Evolutionary conservation across 1,140 invertebrate genomes (phyloP).

Genomic region (Homarus americanus): DNA sequence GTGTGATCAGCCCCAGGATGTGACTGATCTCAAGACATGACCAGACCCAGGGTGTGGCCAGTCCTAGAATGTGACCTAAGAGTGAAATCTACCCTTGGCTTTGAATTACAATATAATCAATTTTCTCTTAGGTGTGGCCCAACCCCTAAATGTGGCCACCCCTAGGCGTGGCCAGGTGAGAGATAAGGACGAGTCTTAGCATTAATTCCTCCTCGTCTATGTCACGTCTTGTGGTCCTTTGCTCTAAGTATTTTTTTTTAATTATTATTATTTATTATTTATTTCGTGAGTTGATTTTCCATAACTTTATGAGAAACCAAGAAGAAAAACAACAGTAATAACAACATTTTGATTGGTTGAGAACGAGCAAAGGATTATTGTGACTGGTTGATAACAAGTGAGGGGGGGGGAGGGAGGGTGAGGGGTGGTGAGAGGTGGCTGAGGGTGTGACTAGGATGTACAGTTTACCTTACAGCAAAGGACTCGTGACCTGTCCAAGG

Average conservation of each 20-base stretch:
- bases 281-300: neutral
- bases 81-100: no score
- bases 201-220: neutral
- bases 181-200: neutral
- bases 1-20: neutral
- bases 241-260: neutral
- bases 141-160: neutral
- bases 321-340: no score
- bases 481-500: neutral
- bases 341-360: conserved; percentile 42
- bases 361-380: neutral
- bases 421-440: neutral
- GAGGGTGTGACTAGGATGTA: neutral
- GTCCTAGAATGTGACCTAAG: neutral
- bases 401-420: neutral
- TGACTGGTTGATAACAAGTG: conserved; percentile 7
- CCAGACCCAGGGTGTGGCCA: neutral
- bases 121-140: neutral
- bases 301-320: neutral
- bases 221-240: neutral
- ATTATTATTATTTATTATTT: no score
- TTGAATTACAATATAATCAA: no score
- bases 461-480: neutral
- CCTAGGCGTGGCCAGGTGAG: neutral
- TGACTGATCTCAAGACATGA: neutral